Evolutionary conservation across 2,113 vertebrate genomes (phyloP).

Genomic region (Saccopteryx bilineata): DNA sequence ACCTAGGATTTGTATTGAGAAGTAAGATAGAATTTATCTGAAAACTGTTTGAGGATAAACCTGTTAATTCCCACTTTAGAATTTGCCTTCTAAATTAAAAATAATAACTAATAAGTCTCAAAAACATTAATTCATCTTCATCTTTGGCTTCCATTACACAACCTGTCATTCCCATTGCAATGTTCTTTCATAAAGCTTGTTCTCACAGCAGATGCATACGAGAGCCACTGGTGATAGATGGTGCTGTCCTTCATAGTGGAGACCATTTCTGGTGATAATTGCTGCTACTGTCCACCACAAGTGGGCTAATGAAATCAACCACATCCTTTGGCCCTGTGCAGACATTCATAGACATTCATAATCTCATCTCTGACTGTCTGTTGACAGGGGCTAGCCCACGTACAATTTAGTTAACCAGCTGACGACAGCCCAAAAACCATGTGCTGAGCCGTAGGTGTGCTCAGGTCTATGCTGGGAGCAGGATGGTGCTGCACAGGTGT

Average conservation of each 20-base stretch:
- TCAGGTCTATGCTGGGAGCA: fast-evolving
- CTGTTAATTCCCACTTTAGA: constrained; percentile 19
- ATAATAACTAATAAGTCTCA: neutral
- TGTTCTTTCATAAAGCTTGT: neutral
- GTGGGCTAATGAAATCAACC: neutral
- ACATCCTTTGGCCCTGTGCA: neutral
- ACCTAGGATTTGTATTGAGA: neutral
- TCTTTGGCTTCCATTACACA: constrained; percentile 40
- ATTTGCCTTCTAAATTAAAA: neutral
- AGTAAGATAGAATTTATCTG: neutral
- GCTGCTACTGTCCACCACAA: neutral
- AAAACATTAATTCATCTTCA: neutral
- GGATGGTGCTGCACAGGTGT: too few relatives aligned
- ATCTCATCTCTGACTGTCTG: neutral
- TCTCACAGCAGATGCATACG: neutral
- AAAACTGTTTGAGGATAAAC: neutral
- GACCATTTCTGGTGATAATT: neutral
- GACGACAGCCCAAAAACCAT: neutral
- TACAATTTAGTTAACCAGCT: neutral
- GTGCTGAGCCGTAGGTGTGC: neutral
- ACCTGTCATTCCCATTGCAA: constrained; percentile 28
- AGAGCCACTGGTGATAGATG: neutral
- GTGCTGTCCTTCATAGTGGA: neutral
- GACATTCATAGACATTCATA: neutral
- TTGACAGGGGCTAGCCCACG: neutral